A percentile compares a stretch with the other conserved stretches of the same genome.
phyloP scores from a whole-genome alignment of 2,113 vertebrate species.

The Boleophthalmus pectinirostris region DNA sequence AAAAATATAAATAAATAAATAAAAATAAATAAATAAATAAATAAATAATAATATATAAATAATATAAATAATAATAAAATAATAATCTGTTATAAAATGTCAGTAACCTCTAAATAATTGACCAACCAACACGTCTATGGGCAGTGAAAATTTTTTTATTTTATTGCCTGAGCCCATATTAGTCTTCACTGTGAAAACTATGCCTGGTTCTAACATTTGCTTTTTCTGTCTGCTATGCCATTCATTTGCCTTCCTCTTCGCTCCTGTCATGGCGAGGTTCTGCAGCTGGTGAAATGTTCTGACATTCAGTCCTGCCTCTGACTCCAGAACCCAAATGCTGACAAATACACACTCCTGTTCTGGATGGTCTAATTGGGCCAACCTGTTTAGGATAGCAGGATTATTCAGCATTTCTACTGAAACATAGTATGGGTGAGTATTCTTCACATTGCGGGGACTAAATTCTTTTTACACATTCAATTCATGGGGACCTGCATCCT shows the following conservation, averaged over 20 bases:
- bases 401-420: constrained; percentile 71
- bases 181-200: constrained; percentile 12
- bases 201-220: constrained; percentile 9
- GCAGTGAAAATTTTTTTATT: too few species aligned
- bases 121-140: too few species aligned
- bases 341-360: constrained; percentile 41
- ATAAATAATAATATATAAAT: too few species aligned
- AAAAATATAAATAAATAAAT: too few species aligned
- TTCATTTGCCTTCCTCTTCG: constrained; percentile 5
- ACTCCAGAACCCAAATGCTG: constrained; percentile 35
- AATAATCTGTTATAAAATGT: too few species aligned
- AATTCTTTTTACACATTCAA: too few species aligned
- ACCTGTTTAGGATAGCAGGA: constrained; percentile 64
- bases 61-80: too few species aligned
- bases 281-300: constrained; percentile 54
- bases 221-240: constrained; percentile 13
- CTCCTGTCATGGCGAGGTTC: constrained; percentile 20
- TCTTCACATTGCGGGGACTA: too few species aligned
- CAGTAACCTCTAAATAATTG: too few species aligned
- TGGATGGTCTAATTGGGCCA: constrained; percentile 69
- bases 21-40: too few species aligned
- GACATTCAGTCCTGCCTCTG: constrained; percentile 26
- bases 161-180: background rate
- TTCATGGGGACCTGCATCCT: too few species aligned
- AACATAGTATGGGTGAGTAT: constrained; percentile 17